phyloP scores from a whole-genome alignment of 1,140 invertebrate species.

The Platorchestia sp. region DNA sequence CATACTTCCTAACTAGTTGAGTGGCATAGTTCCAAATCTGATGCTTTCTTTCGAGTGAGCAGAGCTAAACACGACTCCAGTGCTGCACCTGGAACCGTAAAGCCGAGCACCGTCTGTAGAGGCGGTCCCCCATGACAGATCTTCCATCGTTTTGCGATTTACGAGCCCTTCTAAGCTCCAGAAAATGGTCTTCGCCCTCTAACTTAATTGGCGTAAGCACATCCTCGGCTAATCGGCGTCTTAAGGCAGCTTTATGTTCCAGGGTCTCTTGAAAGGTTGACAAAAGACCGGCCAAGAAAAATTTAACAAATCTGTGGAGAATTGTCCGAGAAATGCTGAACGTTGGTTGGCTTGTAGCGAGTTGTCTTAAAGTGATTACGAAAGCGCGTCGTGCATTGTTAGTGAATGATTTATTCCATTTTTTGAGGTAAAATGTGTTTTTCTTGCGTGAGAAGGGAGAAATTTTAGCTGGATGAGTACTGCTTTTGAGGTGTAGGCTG shows the following conservation, averaged over 20 bases:
- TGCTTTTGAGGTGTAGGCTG: neutral
- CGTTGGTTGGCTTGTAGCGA: no score
- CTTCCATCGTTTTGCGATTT: neutral
- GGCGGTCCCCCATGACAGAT: neutral
- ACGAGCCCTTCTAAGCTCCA: neutral
- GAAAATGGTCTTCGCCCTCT: neutral
- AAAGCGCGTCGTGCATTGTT: no score
- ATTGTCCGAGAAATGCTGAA: neutral
- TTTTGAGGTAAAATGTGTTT: neutral
- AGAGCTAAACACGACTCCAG: neutral
- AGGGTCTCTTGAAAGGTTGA: neutral
- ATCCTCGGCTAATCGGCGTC: neutral
- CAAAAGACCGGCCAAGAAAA: neutral
- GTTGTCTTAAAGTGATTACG: no score
- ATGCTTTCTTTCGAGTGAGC: neutral
- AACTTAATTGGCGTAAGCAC: neutral
- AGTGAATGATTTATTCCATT: no score
- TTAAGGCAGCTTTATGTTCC: constrained; percentile 7
- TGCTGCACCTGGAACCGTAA: no score
- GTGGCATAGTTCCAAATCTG: neutral
- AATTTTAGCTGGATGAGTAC: neutral
- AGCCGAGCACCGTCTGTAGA: neutral
- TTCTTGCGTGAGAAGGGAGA: no score
- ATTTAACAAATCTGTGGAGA: neutral
- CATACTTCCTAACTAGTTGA: no score